Evolutionary conservation across 2,888 invertebrate genomes (phyloP).

Genomic region (Sepioteuthis lessoniana): DNA sequence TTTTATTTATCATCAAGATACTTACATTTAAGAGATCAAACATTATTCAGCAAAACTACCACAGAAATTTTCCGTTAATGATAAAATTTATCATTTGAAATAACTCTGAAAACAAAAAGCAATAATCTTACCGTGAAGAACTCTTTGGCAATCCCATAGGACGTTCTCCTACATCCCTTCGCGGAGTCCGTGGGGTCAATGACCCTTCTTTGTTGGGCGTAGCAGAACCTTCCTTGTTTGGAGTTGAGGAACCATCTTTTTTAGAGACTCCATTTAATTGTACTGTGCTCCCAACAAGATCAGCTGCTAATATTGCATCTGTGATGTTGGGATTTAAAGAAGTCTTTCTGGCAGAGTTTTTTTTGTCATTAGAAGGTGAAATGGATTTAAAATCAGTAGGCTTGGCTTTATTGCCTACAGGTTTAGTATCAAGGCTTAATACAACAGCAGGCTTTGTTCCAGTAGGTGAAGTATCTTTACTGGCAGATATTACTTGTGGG

Average conservation of each 20-base stretch:
- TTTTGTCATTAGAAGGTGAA: background rate
- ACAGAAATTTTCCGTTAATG: no score
- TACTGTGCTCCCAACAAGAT: background rate
- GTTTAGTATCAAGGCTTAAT: background rate
- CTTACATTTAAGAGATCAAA: no score
- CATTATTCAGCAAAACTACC: no score
- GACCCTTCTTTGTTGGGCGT: constrained; percentile 45
- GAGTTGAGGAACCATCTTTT: constrained; percentile 44
- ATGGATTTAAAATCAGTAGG: background rate
- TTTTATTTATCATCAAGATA: no score
- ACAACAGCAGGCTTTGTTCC: background rate
- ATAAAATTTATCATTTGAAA: no score
- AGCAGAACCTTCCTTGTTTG: constrained; percentile 24
- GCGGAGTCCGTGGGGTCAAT: constrained; percentile 24
- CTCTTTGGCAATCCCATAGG: constrained; percentile 42
- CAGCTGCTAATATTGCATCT: constrained; percentile 36
- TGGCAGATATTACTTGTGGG: background rate
- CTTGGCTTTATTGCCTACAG: background rate
- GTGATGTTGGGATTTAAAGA: background rate
- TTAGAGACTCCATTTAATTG: constrained; percentile 15
- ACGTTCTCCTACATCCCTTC: constrained; percentile 37
- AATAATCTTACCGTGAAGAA: constrained; percentile 38
- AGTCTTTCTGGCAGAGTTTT: background rate
- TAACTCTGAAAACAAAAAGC: background rate
- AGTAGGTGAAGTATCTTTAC: background rate